Percentiles rank a stretch among this genome's conserved stretches.
These are phyloP conservation scores for Porites australiensis DNA, from an alignment of 64 coral and sea anemone genomes.

Conservation along the genomic window DNA sequence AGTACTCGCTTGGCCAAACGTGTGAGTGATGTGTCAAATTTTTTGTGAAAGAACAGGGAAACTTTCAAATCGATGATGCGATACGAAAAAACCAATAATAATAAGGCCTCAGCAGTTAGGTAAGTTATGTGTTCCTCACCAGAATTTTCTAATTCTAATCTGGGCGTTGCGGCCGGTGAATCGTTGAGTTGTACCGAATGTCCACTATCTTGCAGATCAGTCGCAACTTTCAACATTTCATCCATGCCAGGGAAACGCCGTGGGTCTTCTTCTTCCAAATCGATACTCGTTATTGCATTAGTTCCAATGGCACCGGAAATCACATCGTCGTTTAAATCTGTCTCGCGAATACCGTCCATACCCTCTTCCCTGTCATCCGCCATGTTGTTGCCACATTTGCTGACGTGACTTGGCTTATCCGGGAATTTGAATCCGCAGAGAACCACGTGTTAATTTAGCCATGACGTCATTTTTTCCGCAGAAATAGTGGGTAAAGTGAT, in stretches of 20 bases:
- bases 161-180: constrained; percentile 56
- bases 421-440: constrained; percentile 38
- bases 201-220: constrained; percentile 78
- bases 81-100: no score
- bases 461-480: neutral
- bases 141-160: constrained; percentile 87
- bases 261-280: constrained; percentile 83
- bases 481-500: no score
- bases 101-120: neutral
- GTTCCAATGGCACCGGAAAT: constrained; percentile 95
- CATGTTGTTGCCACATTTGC: constrained; percentile 69
- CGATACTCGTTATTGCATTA: constrained; percentile 81
- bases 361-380: constrained; percentile 61
- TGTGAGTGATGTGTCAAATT: no score
- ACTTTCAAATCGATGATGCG: no score
- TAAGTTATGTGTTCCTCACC: constrained; percentile 38
- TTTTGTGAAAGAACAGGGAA: no score
- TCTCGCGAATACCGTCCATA: constrained; percentile 71
- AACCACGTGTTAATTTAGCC: neutral
- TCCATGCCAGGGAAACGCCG: constrained; percentile 87
- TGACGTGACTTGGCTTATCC: constrained; percentile 75
- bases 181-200: constrained; percentile 65
- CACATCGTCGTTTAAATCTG: constrained; percentile 90
- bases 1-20: no score
- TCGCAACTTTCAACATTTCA: constrained; percentile 95